A percentile compares a stretch with the other conserved stretches of the same genome.
phyloP scores from a whole-genome alignment of 2,797 vertebrate genomes.

The Hylomyscus alleni region DNA sequence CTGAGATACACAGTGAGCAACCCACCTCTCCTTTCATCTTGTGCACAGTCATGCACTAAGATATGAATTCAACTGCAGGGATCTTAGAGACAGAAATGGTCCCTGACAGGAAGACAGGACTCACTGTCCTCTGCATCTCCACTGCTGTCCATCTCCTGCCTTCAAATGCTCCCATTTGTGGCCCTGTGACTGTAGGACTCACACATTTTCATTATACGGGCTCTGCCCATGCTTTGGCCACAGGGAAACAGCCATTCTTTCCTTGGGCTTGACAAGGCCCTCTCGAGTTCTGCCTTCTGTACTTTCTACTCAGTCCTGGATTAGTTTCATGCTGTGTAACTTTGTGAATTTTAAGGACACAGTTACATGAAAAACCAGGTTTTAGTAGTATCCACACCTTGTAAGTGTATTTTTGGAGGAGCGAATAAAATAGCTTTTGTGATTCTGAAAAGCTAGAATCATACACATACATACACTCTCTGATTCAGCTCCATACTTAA shows the following conservation, averaged over 20 bases:
- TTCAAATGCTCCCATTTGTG: not conserved
- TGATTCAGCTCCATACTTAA: not conserved
- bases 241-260: not conserved
- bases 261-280: not conserved
- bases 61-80: not conserved
- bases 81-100: not conserved
- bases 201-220: too few relatives aligned
- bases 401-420: not conserved
- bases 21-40: not conserved
- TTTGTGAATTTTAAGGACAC: not conserved
- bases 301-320: not conserved
- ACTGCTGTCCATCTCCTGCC: not conserved
- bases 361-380: not conserved
- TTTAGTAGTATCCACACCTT: not conserved
- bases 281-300: not conserved
- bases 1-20: not conserved
- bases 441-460: not conserved
- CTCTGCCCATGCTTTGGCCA: not conserved
- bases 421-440: not conserved
- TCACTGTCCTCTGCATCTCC: not conserved
- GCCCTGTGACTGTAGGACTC: not conserved
- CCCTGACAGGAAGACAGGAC: not conserved
- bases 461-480: too few relatives aligned
- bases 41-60: not conserved
- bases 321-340: not conserved